A percentile compares a stretch with the other conserved stretches of the same genome.
Conservation (phyloP, 2,113 vertebrate species). For the Upupa epops region DNA sequence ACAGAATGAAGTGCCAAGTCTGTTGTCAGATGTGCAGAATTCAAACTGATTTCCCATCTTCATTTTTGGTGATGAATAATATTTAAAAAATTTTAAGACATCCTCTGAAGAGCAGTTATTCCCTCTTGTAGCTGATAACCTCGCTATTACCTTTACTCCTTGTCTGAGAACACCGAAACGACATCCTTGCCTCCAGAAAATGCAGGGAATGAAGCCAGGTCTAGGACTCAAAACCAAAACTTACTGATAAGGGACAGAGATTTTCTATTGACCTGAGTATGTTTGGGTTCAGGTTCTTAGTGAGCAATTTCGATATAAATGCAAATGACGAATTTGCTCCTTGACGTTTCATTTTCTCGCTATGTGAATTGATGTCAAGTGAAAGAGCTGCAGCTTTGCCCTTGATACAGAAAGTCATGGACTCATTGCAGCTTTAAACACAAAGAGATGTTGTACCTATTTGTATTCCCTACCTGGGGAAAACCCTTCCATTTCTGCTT, state of each 20-base stretch:
- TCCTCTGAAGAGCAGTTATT: background rate
- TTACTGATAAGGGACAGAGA: background rate
- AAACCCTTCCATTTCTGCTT: slow-evolving; percentile 1
- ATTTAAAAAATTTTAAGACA: background rate
- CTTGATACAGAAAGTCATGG: background rate
- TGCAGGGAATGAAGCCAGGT: background rate
- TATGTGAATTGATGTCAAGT: background rate
- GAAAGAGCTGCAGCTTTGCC: background rate
- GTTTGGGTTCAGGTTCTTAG: background rate
- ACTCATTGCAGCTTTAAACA: background rate
- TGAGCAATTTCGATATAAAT: background rate
- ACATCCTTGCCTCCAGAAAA: background rate
- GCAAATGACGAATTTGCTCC: background rate
- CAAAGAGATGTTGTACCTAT: background rate
- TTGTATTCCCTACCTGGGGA: background rate
- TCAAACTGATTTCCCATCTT: background rate
- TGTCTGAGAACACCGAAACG: background rate
- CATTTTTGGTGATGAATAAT: background rate
- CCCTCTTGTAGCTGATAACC: background rate
- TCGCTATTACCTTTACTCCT: background rate
- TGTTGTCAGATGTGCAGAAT: background rate
- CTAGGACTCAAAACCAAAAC: background rate
- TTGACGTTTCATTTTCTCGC: background rate
- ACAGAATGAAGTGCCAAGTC: background rate
- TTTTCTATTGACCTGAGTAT: background rate